These are phyloP conservation scores for Euplagia quadripunctaria DNA, from an alignment of 2,888 invertebrate genomes.

Conservation along the genomic window DNA sequence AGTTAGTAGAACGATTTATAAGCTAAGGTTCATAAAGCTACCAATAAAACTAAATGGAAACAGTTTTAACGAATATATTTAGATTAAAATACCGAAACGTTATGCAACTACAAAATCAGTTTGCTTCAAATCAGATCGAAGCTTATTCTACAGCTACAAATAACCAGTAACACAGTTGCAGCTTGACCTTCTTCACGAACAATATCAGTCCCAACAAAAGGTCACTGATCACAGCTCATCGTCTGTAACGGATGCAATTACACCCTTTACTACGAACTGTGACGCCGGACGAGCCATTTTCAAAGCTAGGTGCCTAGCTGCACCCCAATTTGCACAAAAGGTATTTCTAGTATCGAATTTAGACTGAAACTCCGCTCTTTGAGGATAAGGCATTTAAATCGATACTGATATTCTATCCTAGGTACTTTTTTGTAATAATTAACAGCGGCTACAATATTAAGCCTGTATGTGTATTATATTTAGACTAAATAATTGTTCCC, in stretches of 20 bases:
- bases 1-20: too few relatives aligned
- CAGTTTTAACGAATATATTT: not conserved
- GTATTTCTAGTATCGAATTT: conserved; percentile 61
- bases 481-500: too few relatives aligned
- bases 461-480: too few relatives aligned
- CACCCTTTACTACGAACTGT: conserved; percentile 53
- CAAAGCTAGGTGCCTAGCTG: conserved; percentile 53
- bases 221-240: conserved; percentile 56
- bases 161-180: conserved; percentile 1
- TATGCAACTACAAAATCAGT: not conserved
- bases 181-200: conserved; percentile 26
- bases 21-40: too few relatives aligned
- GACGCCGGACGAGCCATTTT: conserved; percentile 60
- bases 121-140: not conserved
- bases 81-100: not conserved
- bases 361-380: conserved; percentile 42
- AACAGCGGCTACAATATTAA: too few relatives aligned
- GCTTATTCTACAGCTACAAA: not conserved
- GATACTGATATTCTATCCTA: not conserved
- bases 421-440: not conserved
- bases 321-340: conserved; percentile 60
- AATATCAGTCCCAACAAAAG: conserved; percentile 54
- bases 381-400: not conserved
- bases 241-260: conserved; percentile 77
- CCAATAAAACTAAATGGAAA: too few relatives aligned